These are phyloP conservation scores for Myzus persicae DNA, from an alignment of 1,140 invertebrate genomes.

Conservation along the genomic window DNA sequence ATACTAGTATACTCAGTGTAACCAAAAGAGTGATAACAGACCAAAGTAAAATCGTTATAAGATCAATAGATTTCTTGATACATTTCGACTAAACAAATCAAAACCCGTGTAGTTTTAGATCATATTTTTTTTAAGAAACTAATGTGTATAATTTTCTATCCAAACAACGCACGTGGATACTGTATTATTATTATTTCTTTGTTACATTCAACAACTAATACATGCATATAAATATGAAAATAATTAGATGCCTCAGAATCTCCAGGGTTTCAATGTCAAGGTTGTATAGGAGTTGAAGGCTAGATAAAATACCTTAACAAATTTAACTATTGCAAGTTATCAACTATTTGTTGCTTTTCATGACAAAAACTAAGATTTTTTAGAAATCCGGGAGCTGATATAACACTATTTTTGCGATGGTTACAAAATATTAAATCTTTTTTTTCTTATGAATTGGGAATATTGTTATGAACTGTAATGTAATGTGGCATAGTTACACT, in stretches of 20 bases:
- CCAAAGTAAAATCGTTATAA: not conserved
- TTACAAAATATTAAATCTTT: not conserved
- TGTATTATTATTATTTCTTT: constrained; percentile 27
- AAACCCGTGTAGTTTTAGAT: not conserved
- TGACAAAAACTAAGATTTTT: not conserved
- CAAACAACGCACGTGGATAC: not conserved
- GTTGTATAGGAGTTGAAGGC: not conserved
- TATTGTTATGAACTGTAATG: constrained; percentile 43
- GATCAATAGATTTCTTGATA: not conserved
- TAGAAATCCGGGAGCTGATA: not conserved
- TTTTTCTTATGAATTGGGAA: not conserved
- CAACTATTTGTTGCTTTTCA: not conserved
- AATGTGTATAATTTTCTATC: not conserved
- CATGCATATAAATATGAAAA: constrained; percentile 10
- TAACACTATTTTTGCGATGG: not conserved
- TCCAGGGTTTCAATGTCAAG: constrained; percentile 13
- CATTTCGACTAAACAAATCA: not conserved
- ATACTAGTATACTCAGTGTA: too few species aligned
- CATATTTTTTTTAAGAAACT: constrained; percentile 12
- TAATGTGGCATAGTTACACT: constrained; percentile 55
- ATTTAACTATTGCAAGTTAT: not conserved
- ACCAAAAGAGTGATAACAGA: not conserved
- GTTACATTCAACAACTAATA: not conserved
- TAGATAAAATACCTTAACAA: not conserved
- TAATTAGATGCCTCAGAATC: constrained; percentile 24